Base-by-base conservation (phyloP, 2,113 vertebrate species). In the Macrotus californicus region DNA sequence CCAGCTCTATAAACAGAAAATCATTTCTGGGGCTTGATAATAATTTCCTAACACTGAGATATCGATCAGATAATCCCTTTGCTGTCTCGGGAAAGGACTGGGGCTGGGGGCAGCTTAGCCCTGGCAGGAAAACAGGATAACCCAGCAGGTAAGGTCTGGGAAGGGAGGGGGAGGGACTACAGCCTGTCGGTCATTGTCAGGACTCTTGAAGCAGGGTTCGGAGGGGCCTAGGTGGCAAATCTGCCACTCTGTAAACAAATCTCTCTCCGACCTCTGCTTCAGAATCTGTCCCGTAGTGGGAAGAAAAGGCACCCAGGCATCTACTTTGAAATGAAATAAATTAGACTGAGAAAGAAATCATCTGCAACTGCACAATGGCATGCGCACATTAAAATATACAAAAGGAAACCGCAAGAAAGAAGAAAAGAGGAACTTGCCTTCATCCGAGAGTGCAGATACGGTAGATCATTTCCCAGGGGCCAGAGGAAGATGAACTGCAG, bases 21-120 rank as follows among this genome's bases (percentile, higher is more conserved):
- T 92, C 75, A 79, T 79, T 96, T 94, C 59, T 87, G 70, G 88
- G 80, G 39, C 67, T 87, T 96, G 85, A 75, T 94, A 96, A 82
- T 93, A 89, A 97, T 97, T 96, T 95, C 76, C 88, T 75, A 73
- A 96, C 59, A 70, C 94, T 86, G 84, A 75, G 73, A 72, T 92
- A 96, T 94, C 67, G 54, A 72, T 93, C 75, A 50, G 82, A 61
- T 10, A 59, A 94, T 93, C 87, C 69, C 39, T 61, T 85, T 90
- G 77, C 72, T 77, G 46, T 79, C 39, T 92, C 50, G 89, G 66
- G 34, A 31, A 76, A 81, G 85, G 77, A 15, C 83, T 96, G 41
- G 39, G 14, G 22, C 18, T 31, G 16, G 15, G 56, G 43, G 56
- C 52, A 86, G 31, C 18, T 93, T 41, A 46, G 73, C 59, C 36